Percentiles rank a stretch among this genome's conserved stretches.
phyloP scores from a whole-genome alignment of 2,888 invertebrate genomes.

The Nebria salina region DNA sequence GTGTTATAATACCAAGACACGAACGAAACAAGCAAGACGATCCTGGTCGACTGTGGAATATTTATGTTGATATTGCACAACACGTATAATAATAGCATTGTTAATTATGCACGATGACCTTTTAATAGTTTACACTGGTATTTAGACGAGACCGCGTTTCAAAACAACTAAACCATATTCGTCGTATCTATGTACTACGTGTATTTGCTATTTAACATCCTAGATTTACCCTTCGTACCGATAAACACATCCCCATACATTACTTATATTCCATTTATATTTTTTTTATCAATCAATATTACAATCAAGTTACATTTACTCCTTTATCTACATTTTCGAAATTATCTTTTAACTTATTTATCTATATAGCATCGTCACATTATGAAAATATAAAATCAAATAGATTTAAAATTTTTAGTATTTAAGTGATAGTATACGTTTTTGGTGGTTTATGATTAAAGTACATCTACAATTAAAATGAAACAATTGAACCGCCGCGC shows the following conservation, averaged over 20 bases:
- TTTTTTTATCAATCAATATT: neutral
- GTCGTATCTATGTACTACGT: conserved; percentile 9
- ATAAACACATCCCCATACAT: neutral
- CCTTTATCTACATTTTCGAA: too few species aligned
- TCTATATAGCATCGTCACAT: too few species aligned
- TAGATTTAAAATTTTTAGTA: too few species aligned
- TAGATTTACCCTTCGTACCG: neutral
- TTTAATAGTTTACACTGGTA: conserved; percentile 47
- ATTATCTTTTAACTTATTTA: too few species aligned
- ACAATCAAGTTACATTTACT: neutral
- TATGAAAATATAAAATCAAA: too few species aligned
- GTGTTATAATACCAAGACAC: conserved; percentile 11
- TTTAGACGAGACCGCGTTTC: conserved; percentile 38
- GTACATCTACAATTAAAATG: too few species aligned
- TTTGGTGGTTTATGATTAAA: too few species aligned
- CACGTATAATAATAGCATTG: conserved; percentile 46
- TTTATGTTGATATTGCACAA: conserved; percentile 41
- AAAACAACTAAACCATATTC: conserved; percentile 7
- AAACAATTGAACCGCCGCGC: too few species aligned
- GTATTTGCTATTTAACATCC: neutral
- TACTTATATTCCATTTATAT: neutral
- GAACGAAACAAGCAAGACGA: conserved; percentile 23
- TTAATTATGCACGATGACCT: conserved; percentile 46
- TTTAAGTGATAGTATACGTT: too few species aligned
- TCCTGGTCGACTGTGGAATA: conserved; percentile 21